phyloP scores from a whole-genome alignment of 2,113 vertebrate genomes.

The Vicugna pacos region DNA sequence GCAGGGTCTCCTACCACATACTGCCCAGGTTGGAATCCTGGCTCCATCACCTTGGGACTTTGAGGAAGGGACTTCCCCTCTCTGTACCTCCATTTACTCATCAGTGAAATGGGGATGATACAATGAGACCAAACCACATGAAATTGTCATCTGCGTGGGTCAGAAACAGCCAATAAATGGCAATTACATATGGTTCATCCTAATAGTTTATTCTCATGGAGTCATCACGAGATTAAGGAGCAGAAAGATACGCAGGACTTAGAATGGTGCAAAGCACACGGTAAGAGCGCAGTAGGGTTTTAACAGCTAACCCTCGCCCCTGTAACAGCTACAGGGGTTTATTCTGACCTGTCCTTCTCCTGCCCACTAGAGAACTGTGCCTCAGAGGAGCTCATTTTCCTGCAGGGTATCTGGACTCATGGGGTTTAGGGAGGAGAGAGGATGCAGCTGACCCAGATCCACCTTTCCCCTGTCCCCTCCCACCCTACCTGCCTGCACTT shows the following conservation, averaged over 20 bases:
- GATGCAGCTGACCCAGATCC: background rate
- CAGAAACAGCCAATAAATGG: background rate
- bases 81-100: background rate
- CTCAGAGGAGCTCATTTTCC: background rate
- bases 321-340: too few relatives aligned
- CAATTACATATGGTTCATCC: background rate
- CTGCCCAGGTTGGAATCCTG: background rate
- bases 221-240: background rate
- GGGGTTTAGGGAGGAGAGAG: background rate
- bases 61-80: background rate
- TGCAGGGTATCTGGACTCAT: background rate
- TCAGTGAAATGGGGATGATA: background rate
- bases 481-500: background rate
- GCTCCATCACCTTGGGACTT: background rate
- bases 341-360: background rate
- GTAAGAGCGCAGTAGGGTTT: background rate
- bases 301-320: too few relatives aligned
- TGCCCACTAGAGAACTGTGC: background rate
- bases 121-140: background rate
- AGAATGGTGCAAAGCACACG: fast-evolving
- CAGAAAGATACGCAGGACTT: fast-evolving
- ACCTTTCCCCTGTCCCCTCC: too few relatives aligned
- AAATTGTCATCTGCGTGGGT: background rate
- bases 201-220: fast-evolving
- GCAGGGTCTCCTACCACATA: fast-evolving